Percentiles rank a stretch among this genome's conserved stretches.
Conservation (phyloP, 2,113 vertebrate genomes). For the Hippoglossus stenolepis region DNA sequence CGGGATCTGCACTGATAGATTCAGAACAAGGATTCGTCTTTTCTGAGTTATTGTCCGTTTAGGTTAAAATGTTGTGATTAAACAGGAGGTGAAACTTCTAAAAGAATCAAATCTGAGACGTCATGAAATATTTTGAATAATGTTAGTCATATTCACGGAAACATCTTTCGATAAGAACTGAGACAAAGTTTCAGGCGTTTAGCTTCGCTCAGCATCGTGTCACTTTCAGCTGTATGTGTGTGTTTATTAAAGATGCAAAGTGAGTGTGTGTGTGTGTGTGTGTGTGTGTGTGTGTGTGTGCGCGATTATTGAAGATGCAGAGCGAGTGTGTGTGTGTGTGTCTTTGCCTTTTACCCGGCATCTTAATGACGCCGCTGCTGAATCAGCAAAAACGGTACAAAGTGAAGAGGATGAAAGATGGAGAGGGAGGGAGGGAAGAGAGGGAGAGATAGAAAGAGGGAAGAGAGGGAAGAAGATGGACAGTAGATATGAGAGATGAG, state of each 20-base stretch:
- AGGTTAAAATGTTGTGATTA: no score
- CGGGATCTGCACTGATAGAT: no score
- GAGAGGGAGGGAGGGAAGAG: conserved; percentile 27
- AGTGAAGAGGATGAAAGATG: conserved; percentile 64
- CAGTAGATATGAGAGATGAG: background rate
- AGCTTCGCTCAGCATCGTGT: conserved; percentile 65
- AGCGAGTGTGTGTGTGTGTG: conserved; percentile 27
- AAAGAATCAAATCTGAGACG: no score
- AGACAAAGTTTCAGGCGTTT: conserved; percentile 51
- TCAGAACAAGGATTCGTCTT: no score
- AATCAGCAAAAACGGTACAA: conserved; percentile 58
- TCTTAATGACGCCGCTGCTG: conserved; percentile 73
- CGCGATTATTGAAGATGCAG: conserved; percentile 67
- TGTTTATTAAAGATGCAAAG: conserved; percentile 65
- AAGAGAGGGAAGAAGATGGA: conserved; percentile 6
- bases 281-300: conserved; percentile 37
- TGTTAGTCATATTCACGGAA: conserved; percentile 39
- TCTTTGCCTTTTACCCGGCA: conserved; percentile 48
- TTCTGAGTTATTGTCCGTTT: no score
- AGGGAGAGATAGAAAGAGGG: background rate
- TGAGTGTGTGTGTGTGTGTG: conserved; percentile 46
- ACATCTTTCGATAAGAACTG: conserved; percentile 17
- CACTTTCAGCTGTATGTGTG: conserved; percentile 58
- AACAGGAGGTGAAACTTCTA: no score
- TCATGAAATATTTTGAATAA: background rate